Evolutionary conservation across 37 sponge, comb jelly and placozoan species (phyloP).

Genomic region (Dysidea cf. avara): DNA sequence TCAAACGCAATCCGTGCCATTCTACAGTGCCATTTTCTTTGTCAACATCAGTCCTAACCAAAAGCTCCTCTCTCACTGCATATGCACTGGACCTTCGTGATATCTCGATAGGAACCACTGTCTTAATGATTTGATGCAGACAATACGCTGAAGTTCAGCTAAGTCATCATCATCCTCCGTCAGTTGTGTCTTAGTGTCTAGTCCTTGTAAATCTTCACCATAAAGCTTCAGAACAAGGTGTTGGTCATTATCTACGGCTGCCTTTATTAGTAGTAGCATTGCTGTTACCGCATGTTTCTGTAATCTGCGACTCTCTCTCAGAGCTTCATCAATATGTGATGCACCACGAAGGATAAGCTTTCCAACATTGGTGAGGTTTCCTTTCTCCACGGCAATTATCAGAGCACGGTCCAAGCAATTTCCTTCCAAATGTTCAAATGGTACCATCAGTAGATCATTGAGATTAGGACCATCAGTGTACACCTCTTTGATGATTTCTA

Average conservation of each 20-base stretch:
- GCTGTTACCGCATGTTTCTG: constrained; percentile 46
- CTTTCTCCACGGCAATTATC: constrained; percentile 47
- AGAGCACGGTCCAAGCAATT: constrained; percentile 65
- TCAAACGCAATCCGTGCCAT: constrained; percentile 79
- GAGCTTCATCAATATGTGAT: constrained; percentile 34
- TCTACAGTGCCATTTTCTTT: constrained; percentile 51
- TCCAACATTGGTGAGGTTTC: constrained; percentile 54
- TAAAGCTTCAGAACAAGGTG: constrained; percentile 58
- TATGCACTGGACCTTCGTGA: constrained; percentile 41
- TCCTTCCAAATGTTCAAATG: constrained; percentile 35
- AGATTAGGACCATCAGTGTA: constrained; percentile 54
- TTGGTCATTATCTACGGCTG: constrained; percentile 44
- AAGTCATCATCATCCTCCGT: constrained; percentile 38
- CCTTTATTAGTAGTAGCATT: constrained; percentile 61
- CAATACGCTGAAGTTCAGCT: constrained; percentile 47
- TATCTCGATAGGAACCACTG: constrained; percentile 83
- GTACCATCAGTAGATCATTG: constrained; percentile 38
- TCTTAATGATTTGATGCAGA: constrained; percentile 55
- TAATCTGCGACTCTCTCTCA: constrained; percentile 20
- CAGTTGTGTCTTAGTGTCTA: not conserved
- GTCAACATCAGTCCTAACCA: constrained; percentile 74
- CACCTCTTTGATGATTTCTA: constrained; percentile 75
- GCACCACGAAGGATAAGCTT: constrained; percentile 69
- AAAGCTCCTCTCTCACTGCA: constrained; percentile 56
- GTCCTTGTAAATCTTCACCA: no score